Conservation (phyloP, 2,888 invertebrate species). For the Megalurothrips usitatus region DNA sequence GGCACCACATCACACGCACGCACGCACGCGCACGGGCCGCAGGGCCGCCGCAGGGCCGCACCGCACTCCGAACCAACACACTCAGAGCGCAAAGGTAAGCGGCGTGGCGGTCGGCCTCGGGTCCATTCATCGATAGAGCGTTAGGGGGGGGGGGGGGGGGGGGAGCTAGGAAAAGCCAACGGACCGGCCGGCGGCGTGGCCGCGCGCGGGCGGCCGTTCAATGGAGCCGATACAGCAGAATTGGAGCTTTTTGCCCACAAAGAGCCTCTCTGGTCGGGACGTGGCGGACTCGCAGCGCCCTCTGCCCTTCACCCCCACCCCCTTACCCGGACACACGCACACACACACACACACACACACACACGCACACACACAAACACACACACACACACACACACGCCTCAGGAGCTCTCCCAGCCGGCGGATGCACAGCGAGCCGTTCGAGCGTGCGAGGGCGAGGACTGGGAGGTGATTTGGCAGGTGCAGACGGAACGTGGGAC, state of each 20-base stretch:
- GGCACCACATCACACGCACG: neutral
- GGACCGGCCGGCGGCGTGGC: neutral
- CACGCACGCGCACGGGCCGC: neutral
- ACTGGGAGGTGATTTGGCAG: too few relatives aligned
- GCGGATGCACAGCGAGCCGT: too few relatives aligned
- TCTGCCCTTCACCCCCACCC: too few relatives aligned
- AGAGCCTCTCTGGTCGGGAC: neutral
- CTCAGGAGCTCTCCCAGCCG: too few relatives aligned
- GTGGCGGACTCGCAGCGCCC: too few relatives aligned
- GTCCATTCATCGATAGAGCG: conserved; percentile 15
- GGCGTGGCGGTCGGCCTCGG: neutral
- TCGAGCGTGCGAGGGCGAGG: too few relatives aligned
- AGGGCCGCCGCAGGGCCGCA: neutral
- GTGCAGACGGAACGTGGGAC: too few relatives aligned
- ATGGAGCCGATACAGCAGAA: conserved; percentile 24
- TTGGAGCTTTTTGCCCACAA: conserved; percentile 22
- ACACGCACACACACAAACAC: too few relatives aligned
- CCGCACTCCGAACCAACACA: neutral
- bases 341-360: too few relatives aligned
- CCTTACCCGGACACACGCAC: too few relatives aligned
- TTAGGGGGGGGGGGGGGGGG: neutral
- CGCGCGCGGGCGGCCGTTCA: neutral
- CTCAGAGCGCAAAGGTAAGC: neutral
- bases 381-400: too few relatives aligned
- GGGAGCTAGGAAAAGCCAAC: neutral